Conservation (phyloP, 2,888 invertebrate species). For the Pelosia muscerda region DNA sequence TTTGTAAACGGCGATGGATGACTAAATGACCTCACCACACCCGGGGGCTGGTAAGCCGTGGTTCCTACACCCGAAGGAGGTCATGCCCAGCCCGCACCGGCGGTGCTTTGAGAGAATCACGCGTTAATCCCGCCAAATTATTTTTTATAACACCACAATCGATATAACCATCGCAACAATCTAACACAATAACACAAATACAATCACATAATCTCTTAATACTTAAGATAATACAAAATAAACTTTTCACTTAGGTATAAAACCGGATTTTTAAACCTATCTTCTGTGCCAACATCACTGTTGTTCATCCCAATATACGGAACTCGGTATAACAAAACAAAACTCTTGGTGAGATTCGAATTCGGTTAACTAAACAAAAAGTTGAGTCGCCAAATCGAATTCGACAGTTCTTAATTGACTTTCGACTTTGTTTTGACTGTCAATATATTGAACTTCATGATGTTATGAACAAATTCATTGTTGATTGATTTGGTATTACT, state of each 20-base stretch:
- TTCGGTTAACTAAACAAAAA: slow-evolving; percentile 59
- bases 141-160: too few species aligned
- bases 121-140: background rate
- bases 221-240: slow-evolving; percentile 7
- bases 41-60: too few species aligned
- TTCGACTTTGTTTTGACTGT: slow-evolving; percentile 59
- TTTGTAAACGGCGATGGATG: too few species aligned
- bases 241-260: slow-evolving; percentile 14
- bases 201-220: background rate
- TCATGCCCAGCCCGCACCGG: too few species aligned
- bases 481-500: slow-evolving; percentile 8
- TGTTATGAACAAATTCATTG: slow-evolving; percentile 32
- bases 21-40: too few species aligned
- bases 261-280: background rate
- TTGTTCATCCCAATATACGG: background rate
- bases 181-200: background rate
- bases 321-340: slow-evolving; percentile 37
- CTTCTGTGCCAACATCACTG: background rate
- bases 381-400: slow-evolving; percentile 55
- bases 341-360: slow-evolving; percentile 58
- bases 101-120: too few species aligned
- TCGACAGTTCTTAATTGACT: slow-evolving; percentile 59
- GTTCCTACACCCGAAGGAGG: too few species aligned
- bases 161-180: background rate
- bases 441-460: slow-evolving; percentile 48